A percentile compares a stretch with the other conserved stretches of the same genome.
Conservation (phyloP, 1,140 invertebrate genomes). For the Zaprionus davidi region DNA sequence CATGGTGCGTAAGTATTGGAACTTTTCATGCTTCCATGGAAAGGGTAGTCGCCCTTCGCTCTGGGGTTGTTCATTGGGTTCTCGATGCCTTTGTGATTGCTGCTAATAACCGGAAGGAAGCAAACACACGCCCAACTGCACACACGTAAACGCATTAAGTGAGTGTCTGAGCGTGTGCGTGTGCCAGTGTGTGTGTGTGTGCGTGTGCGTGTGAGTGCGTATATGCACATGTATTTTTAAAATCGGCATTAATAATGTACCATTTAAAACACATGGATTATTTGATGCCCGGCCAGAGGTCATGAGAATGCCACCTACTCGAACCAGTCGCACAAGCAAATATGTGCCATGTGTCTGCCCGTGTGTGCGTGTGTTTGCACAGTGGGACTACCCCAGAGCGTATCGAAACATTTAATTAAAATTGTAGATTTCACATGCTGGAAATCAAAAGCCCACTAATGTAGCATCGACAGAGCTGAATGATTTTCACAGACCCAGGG, state of each 20-base stretch:
- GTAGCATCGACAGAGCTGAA: background rate
- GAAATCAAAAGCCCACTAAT: constrained; percentile 57
- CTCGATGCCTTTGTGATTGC: constrained; percentile 20
- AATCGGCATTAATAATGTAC: constrained; percentile 59
- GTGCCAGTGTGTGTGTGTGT: background rate
- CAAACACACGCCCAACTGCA: constrained; percentile 43
- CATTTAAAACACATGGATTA: constrained; percentile 59
- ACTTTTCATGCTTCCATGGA: background rate
- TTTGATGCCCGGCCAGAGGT: constrained; percentile 63
- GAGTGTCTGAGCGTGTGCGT: background rate
- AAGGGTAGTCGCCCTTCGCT: background rate
- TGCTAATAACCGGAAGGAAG: constrained; percentile 57
- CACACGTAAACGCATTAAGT: constrained; percentile 37
- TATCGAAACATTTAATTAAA: constrained; percentile 66
- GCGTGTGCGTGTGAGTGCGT: background rate
- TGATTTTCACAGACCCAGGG: constrained; percentile 17
- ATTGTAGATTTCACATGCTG: constrained; percentile 65
- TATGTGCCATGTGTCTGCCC: background rate
- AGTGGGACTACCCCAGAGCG: constrained; percentile 5
- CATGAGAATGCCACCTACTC: constrained; percentile 42
- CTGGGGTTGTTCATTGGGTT: background rate
- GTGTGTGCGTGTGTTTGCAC: background rate
- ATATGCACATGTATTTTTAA: constrained; percentile 37
- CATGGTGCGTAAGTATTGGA: background rate
- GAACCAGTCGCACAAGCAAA: background rate